These are phyloP conservation scores for Sinocyclocheilus anshuiensis DNA, from an alignment of 2,113 vertebrate species.

Conservation along the genomic window DNA sequence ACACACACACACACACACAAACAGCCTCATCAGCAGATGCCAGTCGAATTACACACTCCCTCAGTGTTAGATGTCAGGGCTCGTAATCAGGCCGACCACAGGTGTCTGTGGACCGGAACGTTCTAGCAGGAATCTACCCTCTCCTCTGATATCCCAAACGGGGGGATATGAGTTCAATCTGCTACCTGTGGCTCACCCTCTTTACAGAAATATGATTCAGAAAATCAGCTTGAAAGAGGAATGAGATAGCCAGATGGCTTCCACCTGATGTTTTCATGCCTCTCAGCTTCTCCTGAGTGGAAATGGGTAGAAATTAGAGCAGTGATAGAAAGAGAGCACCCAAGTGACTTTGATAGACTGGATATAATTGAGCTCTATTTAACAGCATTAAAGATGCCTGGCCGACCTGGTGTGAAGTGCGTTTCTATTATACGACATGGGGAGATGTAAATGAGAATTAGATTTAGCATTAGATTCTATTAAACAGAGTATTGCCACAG, in stretches of 20 bases:
- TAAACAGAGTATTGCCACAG: slow-evolving; percentile 16
- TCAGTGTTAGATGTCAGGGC: slow-evolving; percentile 38
- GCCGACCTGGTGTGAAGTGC: slow-evolving; percentile 21
- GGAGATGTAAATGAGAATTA: slow-evolving; percentile 31
- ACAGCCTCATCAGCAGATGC: slow-evolving; percentile 21
- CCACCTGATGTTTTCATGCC: slow-evolving; percentile 38
- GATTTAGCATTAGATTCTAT: slow-evolving; percentile 14
- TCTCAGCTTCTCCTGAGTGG: slow-evolving; percentile 39
- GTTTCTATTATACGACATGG: slow-evolving; percentile 23
- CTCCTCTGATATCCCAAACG: slow-evolving; percentile 21
- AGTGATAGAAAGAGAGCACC: slow-evolving; percentile 32
- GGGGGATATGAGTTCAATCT: slow-evolving; percentile 39
- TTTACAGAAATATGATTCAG: slow-evolving; percentile 37
- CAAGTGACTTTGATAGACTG: slow-evolving; percentile 39
- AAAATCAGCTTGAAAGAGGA: slow-evolving; percentile 39
- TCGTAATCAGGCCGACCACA: slow-evolving; percentile 44
- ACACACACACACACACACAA: slow-evolving; percentile 28
- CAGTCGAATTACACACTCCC: slow-evolving; percentile 39
- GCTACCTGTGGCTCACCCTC: slow-evolving; percentile 34
- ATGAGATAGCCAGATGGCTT: slow-evolving; percentile 38
- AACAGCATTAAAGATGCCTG: slow-evolving; percentile 33
- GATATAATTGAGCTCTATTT: slow-evolving; percentile 36
- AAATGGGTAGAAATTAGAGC: slow-evolving; percentile 31
- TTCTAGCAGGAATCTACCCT: slow-evolving; percentile 20
- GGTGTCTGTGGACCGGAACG: slow-evolving; percentile 39